These are phyloP conservation scores for Novumbra hubbsi DNA, from an alignment of 2,797 vertebrate genomes.

Conservation along the genomic window DNA sequence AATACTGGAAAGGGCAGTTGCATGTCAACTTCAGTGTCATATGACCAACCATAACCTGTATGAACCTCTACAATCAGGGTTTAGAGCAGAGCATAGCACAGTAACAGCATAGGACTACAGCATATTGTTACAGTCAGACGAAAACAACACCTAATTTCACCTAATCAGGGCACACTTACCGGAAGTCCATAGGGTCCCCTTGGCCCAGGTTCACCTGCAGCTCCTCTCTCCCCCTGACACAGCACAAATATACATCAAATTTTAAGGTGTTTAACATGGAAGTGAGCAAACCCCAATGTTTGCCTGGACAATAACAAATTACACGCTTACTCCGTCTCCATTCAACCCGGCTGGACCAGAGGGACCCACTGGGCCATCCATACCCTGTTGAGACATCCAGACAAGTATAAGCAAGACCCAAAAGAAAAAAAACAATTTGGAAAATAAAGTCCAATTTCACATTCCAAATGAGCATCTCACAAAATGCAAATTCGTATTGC, in stretches of 20 bases:
- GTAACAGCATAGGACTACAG: too few relatives aligned
- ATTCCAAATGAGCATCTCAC: not conserved
- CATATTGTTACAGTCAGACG: too few relatives aligned
- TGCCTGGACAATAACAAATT: not conserved
- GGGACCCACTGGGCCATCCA: conserved; percentile 88
- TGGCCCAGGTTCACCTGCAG: conserved; percentile 86
- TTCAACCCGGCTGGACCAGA: conserved; percentile 95
- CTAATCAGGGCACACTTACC: conserved; percentile 75
- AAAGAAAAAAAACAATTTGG: conserved; percentile 4
- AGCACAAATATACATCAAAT: conserved; percentile 18
- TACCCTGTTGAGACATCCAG: conserved; percentile 75
- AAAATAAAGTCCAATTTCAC: conserved; percentile 28
- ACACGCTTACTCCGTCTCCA: conserved; percentile 90
- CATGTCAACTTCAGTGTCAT: too few relatives aligned
- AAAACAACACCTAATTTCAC: too few relatives aligned
- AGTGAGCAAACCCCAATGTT: not conserved
- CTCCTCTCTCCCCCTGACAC: conserved; percentile 89
- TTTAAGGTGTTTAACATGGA: too few relatives aligned
- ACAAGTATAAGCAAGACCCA: not conserved
- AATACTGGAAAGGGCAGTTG: too few relatives aligned
- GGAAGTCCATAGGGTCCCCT: conserved; percentile 95
- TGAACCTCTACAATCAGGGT: too few relatives aligned
- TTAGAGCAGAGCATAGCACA: too few relatives aligned
- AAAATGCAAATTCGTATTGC: not conserved
- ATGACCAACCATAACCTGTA: too few relatives aligned